These are phyloP conservation scores for Stichopus horrens DNA, from an alignment of 53 echinoderm and acorn worm genomes.

Conservation along the genomic window DNA sequence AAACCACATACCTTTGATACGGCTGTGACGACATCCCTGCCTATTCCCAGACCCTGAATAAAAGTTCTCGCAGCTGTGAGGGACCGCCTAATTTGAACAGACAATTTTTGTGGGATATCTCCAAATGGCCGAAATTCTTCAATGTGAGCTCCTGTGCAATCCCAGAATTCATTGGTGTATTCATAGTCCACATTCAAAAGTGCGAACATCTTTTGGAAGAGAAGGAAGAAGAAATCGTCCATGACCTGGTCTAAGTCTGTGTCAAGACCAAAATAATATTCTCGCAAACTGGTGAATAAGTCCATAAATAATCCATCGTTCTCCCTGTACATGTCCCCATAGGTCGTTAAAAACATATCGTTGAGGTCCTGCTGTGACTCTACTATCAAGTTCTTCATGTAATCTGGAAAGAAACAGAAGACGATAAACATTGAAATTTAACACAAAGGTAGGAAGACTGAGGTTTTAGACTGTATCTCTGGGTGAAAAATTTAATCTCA, in stretches of 20 bases:
- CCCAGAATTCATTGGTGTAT: constrained; percentile 76
- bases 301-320: constrained; percentile 79
- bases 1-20: constrained; percentile 74
- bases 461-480: too few relatives aligned
- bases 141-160: constrained; percentile 67
- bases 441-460: too few relatives aligned
- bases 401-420: constrained; percentile 56
- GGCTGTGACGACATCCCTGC: constrained; percentile 71
- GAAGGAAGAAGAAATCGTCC: constrained; percentile 82
- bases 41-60: constrained; percentile 84
- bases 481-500: too few relatives aligned
- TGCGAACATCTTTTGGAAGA: constrained; percentile 85
- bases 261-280: constrained; percentile 83
- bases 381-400: constrained; percentile 81
- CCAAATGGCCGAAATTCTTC: constrained; percentile 78
- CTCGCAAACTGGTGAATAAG: constrained; percentile 54
- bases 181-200: constrained; percentile 72
- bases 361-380: constrained; percentile 68
- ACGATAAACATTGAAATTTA: neutral
- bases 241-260: constrained; percentile 70
- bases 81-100: constrained; percentile 63
- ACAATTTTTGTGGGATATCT: constrained; percentile 69
- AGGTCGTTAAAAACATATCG: constrained; percentile 76
- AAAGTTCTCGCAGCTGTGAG: constrained; percentile 89
- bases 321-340: constrained; percentile 78